These are phyloP conservation scores for Jordanella pulchra DNA, from an alignment of 2,797 vertebrate genomes.

Conservation along the genomic window DNA sequence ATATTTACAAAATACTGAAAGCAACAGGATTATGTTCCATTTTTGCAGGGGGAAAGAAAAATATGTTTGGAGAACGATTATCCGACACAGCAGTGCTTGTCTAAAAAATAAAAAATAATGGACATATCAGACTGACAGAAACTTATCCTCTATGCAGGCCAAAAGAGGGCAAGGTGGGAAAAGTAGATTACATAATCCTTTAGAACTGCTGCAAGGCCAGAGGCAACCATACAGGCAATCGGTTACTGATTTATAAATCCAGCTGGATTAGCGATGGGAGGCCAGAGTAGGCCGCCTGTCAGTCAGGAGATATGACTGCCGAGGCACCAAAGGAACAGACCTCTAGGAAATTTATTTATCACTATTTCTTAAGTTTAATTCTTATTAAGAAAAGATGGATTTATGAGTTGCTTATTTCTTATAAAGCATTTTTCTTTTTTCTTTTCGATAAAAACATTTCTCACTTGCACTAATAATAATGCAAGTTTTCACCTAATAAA, in stretches of 20 bases:
- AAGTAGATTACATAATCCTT: constrained; percentile 42
- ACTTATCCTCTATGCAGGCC: constrained; percentile 2
- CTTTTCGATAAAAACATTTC: not conserved
- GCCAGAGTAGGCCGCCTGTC: constrained; percentile 20
- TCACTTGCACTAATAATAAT: not conserved
- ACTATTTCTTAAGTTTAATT: not conserved
- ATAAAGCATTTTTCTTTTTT: not conserved
- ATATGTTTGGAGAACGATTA: not conserved
- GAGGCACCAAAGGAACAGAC: not conserved
- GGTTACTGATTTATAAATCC: constrained; percentile 39
- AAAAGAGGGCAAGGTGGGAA: constrained; percentile 23
- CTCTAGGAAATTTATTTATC: not conserved
- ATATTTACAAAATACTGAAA: not conserved
- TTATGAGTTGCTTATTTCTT: not conserved
- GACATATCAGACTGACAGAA: constrained; percentile 22
- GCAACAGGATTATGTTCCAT: not conserved
- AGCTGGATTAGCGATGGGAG: constrained; percentile 31
- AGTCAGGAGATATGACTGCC: constrained; percentile 6
- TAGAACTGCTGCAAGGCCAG: constrained; percentile 25
- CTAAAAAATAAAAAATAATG: constrained; percentile 16
- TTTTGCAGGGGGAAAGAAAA: not conserved
- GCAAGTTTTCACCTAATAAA: not conserved
- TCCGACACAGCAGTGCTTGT: constrained; percentile 1
- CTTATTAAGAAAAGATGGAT: not conserved
- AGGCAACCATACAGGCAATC: constrained; percentile 17